These are phyloP conservation scores for Melieria omissa DNA, from an alignment of 2,888 invertebrate species.

Conservation along the genomic window DNA sequence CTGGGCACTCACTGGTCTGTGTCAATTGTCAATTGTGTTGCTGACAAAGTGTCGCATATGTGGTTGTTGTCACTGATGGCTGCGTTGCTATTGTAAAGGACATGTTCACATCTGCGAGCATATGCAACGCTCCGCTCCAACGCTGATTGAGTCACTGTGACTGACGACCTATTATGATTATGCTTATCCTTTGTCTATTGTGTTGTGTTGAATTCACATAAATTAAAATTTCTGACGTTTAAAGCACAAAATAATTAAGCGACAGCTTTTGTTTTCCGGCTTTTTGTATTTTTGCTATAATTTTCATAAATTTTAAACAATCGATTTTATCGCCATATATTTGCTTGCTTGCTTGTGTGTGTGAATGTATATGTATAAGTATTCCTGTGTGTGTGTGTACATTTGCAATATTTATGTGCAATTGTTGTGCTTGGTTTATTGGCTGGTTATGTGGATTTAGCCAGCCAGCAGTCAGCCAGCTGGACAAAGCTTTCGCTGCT, in stretches of 20 bases:
- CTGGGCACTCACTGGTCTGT: too few species aligned
- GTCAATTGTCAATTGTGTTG: too few species aligned
- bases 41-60: too few species aligned
- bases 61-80: too few species aligned
- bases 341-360: background rate
- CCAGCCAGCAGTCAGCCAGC: constrained; percentile 2
- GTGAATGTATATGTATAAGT: background rate
- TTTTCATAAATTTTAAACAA: constrained; percentile 2
- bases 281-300: constrained; percentile 5
- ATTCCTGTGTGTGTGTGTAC: background rate
- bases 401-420: background rate
- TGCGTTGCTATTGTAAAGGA: too few species aligned
- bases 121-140: too few species aligned
- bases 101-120: too few species aligned
- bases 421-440: constrained; percentile 4
- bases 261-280: background rate
- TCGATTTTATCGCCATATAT: constrained; percentile 4
- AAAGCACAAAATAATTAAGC: background rate
- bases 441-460: constrained; percentile 13
- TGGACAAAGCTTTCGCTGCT: background rate
- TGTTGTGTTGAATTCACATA: background rate
- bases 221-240: too few species aligned
- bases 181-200: background rate
- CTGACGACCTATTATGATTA: too few species aligned
- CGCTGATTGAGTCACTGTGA: too few species aligned